Percentiles rank a stretch among this genome's conserved stretches.
Evolutionary conservation across 1,140 invertebrate species (phyloP).

Genomic region (Drosophila trapezifrons): DNA sequence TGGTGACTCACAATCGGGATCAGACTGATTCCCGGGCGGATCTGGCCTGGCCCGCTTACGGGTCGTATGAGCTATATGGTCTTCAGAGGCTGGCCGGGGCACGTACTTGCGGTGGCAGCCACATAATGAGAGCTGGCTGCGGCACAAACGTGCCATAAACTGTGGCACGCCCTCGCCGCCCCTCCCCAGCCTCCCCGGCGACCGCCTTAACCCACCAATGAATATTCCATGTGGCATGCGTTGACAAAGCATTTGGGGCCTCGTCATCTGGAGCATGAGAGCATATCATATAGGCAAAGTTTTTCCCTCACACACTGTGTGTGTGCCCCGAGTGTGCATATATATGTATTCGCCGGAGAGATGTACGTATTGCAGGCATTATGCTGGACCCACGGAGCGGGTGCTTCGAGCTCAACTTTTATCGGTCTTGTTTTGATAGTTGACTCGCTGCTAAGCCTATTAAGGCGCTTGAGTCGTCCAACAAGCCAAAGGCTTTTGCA

Average conservation of each 20-base stretch:
- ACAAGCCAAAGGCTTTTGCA: conserved; percentile 76
- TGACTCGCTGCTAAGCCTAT: conserved; percentile 77
- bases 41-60: conserved; percentile 19
- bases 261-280: conserved; percentile 67
- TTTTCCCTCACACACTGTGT: conserved; percentile 23
- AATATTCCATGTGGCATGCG: conserved; percentile 56
- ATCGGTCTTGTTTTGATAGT: conserved; percentile 79
- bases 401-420: conserved; percentile 53
- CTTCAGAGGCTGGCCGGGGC: conserved; percentile 42
- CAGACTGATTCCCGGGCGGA: conserved; percentile 24
- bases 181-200: background rate
- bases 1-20: conserved; percentile 23
- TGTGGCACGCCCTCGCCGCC: conserved; percentile 29
- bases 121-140: conserved; percentile 43
- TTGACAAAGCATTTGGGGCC: conserved; percentile 68
- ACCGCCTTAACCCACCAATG: conserved; percentile 13
- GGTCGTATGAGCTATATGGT: conserved; percentile 27
- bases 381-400: conserved; percentile 17
- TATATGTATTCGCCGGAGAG: conserved; percentile 6
- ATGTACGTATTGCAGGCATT: conserved; percentile 17
- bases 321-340: background rate
- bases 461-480: conserved; percentile 70
- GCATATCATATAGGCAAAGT: conserved; percentile 64
- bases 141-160: conserved; percentile 63
- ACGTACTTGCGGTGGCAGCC: conserved; percentile 42